Conservation (phyloP, 1,140 invertebrate genomes). For the Drosophila gunungcola region DNA sequence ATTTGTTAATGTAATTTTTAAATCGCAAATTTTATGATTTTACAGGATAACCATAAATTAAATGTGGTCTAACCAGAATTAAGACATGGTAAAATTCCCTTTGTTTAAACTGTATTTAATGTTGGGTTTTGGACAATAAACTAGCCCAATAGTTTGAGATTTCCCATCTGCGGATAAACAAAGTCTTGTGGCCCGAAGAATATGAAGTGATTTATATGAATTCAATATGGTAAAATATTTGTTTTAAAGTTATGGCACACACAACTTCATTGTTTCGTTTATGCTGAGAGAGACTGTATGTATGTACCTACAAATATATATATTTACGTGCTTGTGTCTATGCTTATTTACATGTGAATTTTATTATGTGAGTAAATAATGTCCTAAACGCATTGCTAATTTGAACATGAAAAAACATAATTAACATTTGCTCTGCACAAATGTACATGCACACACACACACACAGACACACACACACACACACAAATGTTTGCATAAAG, state of each 20-base stretch:
- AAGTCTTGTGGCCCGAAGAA: too few relatives aligned
- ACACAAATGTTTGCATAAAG: background rate
- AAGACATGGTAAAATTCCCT: too few relatives aligned
- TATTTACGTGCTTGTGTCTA: background rate
- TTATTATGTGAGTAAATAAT: background rate
- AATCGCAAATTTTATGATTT: too few relatives aligned
- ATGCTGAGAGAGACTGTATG: background rate
- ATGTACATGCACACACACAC: background rate
- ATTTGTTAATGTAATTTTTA: too few relatives aligned
- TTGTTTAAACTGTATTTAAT: too few relatives aligned
- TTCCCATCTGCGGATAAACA: too few relatives aligned
- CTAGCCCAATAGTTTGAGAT: too few relatives aligned
- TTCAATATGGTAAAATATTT: background rate
- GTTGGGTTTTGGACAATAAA: too few relatives aligned
- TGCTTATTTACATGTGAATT: conserved; percentile 1
- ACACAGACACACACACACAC: background rate
- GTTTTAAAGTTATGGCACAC: background rate
- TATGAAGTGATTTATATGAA: too few relatives aligned
- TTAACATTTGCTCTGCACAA: background rate
- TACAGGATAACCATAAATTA: too few relatives aligned
- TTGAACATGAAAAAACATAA: background rate
- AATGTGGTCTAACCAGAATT: too few relatives aligned
- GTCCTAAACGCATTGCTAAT: background rate
- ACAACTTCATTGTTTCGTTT: background rate
- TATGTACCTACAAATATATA: background rate